Conservation (phyloP, 1,140 invertebrate genomes). For the Sinonovacula constricta region DNA sequence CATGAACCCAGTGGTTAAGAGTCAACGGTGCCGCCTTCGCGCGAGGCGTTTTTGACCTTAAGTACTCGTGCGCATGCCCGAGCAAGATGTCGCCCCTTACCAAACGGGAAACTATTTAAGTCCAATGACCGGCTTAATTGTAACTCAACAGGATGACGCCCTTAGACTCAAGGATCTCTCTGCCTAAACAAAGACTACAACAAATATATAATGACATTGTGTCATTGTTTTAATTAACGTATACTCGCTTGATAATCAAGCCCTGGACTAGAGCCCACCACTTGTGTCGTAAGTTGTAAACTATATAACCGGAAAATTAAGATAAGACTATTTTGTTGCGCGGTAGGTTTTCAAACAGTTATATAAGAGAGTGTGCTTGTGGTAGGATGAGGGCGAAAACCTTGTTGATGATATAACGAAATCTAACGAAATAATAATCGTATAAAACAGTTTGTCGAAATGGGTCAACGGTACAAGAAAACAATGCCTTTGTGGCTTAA, state of each 20-base stretch:
- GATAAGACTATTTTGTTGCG: no score
- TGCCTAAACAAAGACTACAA: constrained; percentile 28
- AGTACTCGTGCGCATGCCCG: constrained; percentile 31
- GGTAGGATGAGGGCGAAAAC: no score
- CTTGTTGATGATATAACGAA: no score
- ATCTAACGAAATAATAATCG: background rate
- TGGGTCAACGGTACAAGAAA: background rate
- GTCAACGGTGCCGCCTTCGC: no score
- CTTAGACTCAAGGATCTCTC: constrained; percentile 25
- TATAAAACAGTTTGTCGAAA: no score
- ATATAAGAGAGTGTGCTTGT: no score
- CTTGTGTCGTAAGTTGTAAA: background rate
- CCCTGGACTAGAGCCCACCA: background rate
- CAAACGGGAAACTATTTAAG: constrained; percentile 30
- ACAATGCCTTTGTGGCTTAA: constrained; percentile 45
- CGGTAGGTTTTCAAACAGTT: no score
- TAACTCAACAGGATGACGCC: constrained; percentile 27
- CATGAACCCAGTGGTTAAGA: no score
- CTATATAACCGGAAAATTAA: constrained; percentile 45
- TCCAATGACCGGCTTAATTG: constrained; percentile 18
- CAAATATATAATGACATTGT: constrained; percentile 22
- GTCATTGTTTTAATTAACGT: constrained; percentile 37
- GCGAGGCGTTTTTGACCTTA: constrained; percentile 26
- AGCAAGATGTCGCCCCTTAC: constrained; percentile 1
- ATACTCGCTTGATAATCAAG: background rate